Evolutionary conservation across 64 coral and sea anemone genomes (phyloP).

Genomic region (Anthopleura sola): DNA sequence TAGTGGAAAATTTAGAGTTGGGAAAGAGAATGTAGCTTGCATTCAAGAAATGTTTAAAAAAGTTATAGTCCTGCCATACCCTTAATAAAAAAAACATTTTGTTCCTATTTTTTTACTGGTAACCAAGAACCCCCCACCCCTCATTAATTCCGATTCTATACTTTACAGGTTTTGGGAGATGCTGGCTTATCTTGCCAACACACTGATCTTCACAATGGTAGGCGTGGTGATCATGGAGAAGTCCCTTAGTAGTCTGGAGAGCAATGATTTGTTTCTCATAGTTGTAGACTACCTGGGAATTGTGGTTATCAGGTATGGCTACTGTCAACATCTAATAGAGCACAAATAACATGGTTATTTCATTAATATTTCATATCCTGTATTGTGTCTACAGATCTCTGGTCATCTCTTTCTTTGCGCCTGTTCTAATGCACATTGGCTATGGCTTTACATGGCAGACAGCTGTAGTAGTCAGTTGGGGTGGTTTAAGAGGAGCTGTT

Average conservation of each 20-base stretch:
- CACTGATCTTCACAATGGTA: constrained; percentile 92
- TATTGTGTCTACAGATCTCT: constrained; percentile 45
- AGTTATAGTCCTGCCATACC: too few relatives aligned
- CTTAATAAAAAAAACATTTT: too few relatives aligned
- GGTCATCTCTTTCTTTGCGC: constrained; percentile 70
- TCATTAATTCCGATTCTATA: too few relatives aligned
- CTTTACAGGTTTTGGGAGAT: constrained; percentile 85
- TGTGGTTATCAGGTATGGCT: constrained; percentile 79
- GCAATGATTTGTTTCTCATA: constrained; percentile 81
- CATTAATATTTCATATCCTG: constrained; percentile 22
- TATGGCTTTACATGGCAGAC: constrained; percentile 98
- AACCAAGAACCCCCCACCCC: too few relatives aligned
- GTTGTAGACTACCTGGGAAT: constrained; percentile 96
- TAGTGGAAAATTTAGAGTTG: neutral
- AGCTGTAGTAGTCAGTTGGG: constrained; percentile 88
- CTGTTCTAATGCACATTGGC: constrained; percentile 76
- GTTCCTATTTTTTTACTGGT: too few relatives aligned
- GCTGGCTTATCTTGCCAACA: constrained; percentile 93
- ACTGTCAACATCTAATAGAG: neutral
- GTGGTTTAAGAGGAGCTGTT: constrained; percentile 87
- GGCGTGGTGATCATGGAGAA: constrained; percentile 92
- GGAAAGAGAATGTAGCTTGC: too few relatives aligned
- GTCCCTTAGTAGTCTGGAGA: constrained; percentile 73
- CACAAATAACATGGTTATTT: neutral
- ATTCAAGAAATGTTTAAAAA: too few relatives aligned